Base-by-base conservation (phyloP, 30 jellyfish, hydroid and myxozoan species). In the Turritopsis dohrnii region DNA sequence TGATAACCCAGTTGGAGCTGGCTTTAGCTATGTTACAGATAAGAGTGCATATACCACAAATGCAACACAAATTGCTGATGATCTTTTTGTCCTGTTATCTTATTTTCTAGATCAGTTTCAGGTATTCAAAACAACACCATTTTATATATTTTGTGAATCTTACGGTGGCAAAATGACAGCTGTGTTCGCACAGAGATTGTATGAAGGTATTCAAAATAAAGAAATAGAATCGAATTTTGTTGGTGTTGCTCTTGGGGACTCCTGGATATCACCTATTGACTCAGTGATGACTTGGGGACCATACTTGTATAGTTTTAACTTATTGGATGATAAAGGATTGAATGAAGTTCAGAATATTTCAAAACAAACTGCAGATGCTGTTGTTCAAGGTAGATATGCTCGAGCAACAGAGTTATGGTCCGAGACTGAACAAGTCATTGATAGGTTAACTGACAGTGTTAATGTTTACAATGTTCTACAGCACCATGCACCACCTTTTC, bases 281-380 rank as follows among this genome's bases (percentile, higher is more conserved):
- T 90, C 97, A n/a, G 97, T 90, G 8, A 80, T 83, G 72, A 90
- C 97, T 21, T 90, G 97, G 97, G 97, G 90, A 20, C 97, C 97
- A 8, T 90, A 82, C 52, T 79, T 90, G 71, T 90, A 90, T 29
- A 95, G 87, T 79, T 90, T 28, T 74, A 90, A 90, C 71, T 82
- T 90, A 21, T 86, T 90, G 27, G 97, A 90, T 72, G 54, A 82
- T 30, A 79, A 54, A 41, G 93, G 80, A 65, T 80, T 86, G 29
- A 72, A 26, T 22, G 53, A 65, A 5, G 97, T 90, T 20, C 79
- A 69, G 88, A 80, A 79, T 25, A 69, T 86, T 26, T 88, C 97
- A 25, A 53, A 66, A 3, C 83, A 71, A 29, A 90, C 97, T 5
- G 85, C 85, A 0, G 21, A 52, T 23, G 94, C 94, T 1, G 96